Evolutionary conservation across 2,113 vertebrate species (phyloP).

Genomic region (Atractosteus spatula): DNA sequence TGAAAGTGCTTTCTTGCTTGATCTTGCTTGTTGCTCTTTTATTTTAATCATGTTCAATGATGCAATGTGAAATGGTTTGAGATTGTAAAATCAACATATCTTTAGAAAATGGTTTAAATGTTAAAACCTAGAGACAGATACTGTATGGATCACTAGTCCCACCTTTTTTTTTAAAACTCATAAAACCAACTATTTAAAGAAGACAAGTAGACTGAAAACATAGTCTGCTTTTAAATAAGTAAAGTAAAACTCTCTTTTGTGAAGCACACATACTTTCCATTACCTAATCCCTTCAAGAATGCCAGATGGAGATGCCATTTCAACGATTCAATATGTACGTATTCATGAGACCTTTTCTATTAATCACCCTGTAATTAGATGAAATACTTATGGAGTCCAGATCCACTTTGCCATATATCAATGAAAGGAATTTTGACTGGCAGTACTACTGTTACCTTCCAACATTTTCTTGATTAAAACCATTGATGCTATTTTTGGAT

Average conservation of each 20-base stretch:
- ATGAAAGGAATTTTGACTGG: slow-evolving; percentile 11
- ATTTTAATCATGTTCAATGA: no score
- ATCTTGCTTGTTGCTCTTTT: no score
- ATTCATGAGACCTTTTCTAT: slow-evolving; percentile 19
- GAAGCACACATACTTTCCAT: slow-evolving; percentile 39
- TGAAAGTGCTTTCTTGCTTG: no score
- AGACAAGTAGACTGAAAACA: background rate
- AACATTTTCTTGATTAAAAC: slow-evolving; percentile 7
- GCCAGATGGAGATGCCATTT: slow-evolving; percentile 32
- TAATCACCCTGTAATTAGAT: slow-evolving; percentile 27
- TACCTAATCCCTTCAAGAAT: slow-evolving; percentile 44
- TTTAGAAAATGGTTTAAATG: no score
- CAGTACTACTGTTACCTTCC: background rate
- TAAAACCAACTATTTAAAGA: background rate
- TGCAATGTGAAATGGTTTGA: no score
- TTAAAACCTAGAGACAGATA: background rate
- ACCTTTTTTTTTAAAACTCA: background rate
- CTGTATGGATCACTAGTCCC: background rate
- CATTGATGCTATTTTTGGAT: slow-evolving; percentile 26
- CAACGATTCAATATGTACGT: slow-evolving; percentile 38
- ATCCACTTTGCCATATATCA: slow-evolving; percentile 11
- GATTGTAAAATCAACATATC: no score
- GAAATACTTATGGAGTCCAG: slow-evolving; percentile 7
- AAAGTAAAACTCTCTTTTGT: slow-evolving; percentile 28
- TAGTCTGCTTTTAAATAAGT: slow-evolving; percentile 32